Conservation (phyloP, 2,797 vertebrate species). For the Epinephelus malabaricus region DNA sequence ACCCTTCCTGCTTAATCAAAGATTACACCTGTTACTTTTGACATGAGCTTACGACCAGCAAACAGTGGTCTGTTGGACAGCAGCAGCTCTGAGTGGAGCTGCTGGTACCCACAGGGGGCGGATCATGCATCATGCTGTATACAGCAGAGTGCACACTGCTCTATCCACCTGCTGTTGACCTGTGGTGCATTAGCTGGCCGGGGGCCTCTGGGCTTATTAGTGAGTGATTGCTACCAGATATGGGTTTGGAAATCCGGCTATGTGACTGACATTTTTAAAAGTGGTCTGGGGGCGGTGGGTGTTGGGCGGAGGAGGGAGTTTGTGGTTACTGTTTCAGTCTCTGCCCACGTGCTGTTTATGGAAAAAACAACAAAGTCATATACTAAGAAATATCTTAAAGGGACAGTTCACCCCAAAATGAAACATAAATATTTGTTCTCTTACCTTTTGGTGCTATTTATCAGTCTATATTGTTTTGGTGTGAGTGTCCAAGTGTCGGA, state of each 20-base stretch:
- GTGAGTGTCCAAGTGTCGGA: too few species aligned
- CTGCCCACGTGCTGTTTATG: conserved; percentile 29
- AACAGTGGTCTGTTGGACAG: conserved; percentile 48
- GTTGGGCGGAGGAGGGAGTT: conserved; percentile 30
- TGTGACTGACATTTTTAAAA: conserved; percentile 61
- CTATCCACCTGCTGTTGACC: conserved; percentile 67
- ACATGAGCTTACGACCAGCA: conserved; percentile 48
- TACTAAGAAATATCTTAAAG: too few species aligned
- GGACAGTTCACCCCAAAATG: too few species aligned
- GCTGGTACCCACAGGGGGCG: background rate
- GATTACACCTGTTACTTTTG: conserved; percentile 55
- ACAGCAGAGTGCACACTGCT: conserved; percentile 33
- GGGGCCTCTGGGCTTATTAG: conserved; percentile 42
- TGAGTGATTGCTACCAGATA: conserved; percentile 74
- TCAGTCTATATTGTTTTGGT: too few species aligned
- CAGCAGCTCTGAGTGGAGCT: conserved; percentile 32
- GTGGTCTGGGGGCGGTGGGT: background rate
- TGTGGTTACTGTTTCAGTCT: conserved; percentile 46
- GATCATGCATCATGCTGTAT: conserved; percentile 16
- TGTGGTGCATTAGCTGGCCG: conserved; percentile 30
- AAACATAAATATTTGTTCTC: too few species aligned
- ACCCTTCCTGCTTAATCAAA: conserved; percentile 32
- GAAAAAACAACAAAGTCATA: background rate
- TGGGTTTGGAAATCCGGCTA: conserved; percentile 28
- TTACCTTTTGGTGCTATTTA: too few species aligned